Percentiles rank a stretch among this genome's conserved stretches.
These are phyloP conservation scores for Bombus haemorrhoidalis DNA, from an alignment of 1,140 invertebrate species.

Conservation along the genomic window DNA sequence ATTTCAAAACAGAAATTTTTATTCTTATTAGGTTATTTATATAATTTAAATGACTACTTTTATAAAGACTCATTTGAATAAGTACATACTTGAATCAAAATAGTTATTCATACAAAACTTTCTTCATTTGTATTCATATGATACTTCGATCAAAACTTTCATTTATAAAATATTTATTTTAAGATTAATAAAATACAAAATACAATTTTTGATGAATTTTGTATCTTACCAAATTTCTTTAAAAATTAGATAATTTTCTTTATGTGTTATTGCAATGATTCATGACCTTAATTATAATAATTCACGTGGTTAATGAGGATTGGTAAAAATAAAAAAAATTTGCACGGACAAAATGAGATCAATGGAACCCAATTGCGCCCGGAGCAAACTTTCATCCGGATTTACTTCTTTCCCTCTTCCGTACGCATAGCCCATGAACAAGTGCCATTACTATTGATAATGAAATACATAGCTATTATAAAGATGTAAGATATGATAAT, in stretches of 20 bases:
- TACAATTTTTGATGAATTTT: background rate
- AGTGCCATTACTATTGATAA: background rate
- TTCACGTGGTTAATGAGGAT: background rate
- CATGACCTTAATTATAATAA: background rate
- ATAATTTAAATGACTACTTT: too few relatives aligned
- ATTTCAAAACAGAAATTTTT: background rate
- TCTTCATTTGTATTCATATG: background rate
- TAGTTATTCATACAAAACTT: background rate
- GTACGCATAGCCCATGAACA: background rate
- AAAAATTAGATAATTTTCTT: background rate
- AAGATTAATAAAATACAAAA: background rate
- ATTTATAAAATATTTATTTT: too few relatives aligned
- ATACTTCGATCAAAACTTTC: background rate
- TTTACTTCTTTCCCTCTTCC: background rate
- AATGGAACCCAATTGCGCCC: constrained; percentile 28
- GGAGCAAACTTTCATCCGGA: constrained; percentile 64
- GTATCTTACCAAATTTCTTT: background rate
- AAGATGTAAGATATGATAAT: background rate
- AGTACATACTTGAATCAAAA: background rate
- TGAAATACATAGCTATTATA: background rate
- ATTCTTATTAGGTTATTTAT: background rate
- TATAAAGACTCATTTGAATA: background rate
- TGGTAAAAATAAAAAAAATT: background rate
- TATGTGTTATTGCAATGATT: background rate
- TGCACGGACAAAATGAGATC: background rate